These are phyloP conservation scores for Notechis scutatus DNA, from an alignment of 2,113 vertebrate genomes.

Conservation along the genomic window DNA sequence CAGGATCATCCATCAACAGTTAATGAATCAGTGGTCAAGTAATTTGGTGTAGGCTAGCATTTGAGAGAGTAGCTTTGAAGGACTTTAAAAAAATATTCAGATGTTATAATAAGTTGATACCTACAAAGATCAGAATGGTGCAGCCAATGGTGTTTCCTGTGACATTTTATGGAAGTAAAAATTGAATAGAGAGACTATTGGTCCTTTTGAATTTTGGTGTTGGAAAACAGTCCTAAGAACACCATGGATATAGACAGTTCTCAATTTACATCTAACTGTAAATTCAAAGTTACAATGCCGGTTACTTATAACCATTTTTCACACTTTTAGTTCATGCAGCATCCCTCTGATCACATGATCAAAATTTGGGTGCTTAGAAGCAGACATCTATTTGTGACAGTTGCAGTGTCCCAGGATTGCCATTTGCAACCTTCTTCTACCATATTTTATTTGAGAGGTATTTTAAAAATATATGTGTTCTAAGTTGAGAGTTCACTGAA, in stretches of 20 bases:
- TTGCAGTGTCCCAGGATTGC: not conserved
- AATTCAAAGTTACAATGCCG: not conserved
- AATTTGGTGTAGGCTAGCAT: not conserved
- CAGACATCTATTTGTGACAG: not conserved
- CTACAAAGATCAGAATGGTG: not conserved
- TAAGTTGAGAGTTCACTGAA: not conserved
- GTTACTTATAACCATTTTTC: not conserved
- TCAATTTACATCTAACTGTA: not conserved
- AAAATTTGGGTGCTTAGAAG: not conserved
- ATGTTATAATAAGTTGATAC: not conserved
- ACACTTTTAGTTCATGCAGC: not conserved
- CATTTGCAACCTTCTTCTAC: not conserved
- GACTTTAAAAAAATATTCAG: not conserved
- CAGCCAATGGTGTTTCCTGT: not conserved
- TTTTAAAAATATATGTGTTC: not conserved
- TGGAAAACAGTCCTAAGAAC: not conserved
- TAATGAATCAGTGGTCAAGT: not conserved
- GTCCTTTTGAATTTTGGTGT: not conserved
- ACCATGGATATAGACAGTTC: not conserved
- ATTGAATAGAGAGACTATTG: not conserved
- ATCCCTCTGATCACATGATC: not conserved
- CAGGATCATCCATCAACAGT: not conserved
- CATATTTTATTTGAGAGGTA: not conserved
- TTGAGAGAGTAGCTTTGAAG: not conserved
- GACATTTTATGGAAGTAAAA: not conserved